These are phyloP conservation scores for Harpegnathos saltator DNA, from an alignment of 1,140 invertebrate species.

Conservation along the genomic window DNA sequence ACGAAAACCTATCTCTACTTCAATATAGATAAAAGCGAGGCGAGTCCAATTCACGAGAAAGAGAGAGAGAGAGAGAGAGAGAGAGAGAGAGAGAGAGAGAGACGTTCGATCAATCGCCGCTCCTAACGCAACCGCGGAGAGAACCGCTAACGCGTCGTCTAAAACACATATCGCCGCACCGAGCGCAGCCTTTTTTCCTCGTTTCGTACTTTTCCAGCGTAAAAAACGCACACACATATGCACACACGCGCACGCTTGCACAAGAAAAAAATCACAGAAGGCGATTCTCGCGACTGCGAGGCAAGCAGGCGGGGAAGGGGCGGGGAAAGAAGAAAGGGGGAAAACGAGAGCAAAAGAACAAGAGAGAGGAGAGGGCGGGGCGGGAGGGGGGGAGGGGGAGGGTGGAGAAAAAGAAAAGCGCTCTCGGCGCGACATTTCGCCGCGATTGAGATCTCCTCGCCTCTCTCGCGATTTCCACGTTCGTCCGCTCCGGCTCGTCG, in stretches of 20 bases:
- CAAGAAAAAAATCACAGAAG: no score
- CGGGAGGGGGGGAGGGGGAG: no score
- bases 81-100: background rate
- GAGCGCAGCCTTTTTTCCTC: background rate
- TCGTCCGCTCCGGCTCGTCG: conserved; percentile 42
- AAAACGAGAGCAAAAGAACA: no score
- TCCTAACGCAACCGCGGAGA: background rate
- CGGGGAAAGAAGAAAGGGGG: no score
- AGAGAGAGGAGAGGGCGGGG: no score
- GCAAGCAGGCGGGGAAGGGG: no score
- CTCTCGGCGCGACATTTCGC: conserved; percentile 41
- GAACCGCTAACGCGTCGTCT: background rate
- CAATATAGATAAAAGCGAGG: background rate
- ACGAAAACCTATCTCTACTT: background rate
- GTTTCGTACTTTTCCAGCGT: background rate
- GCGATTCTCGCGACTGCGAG: no score
- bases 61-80: no score
- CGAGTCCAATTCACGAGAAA: conserved; percentile 11
- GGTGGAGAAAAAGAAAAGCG: background rate
- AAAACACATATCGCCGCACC: conserved; percentile 12
- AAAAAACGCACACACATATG: no score
- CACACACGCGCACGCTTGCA: no score
- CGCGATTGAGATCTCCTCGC: conserved; percentile 46
- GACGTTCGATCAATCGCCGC: background rate
- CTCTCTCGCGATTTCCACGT: conserved; percentile 40